A percentile compares a stretch with the other conserved stretches of the same genome.
Conservation (phyloP, 1,140 invertebrate genomes). For the Tetramorium alpestre region DNA sequence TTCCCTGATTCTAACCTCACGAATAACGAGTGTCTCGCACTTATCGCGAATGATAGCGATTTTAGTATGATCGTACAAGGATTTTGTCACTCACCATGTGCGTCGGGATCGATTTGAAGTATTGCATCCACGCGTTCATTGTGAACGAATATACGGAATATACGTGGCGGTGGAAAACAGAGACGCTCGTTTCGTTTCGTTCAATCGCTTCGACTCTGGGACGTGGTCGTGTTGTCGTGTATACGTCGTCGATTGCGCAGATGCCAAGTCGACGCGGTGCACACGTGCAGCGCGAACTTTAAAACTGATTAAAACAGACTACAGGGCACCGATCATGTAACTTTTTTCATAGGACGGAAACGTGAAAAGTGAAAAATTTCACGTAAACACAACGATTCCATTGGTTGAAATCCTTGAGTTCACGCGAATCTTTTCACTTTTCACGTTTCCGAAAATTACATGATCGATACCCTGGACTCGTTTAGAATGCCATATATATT, state of each 20-base stretch:
- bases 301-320: neutral
- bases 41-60: neutral
- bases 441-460: too few relatives aligned
- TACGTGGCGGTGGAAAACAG: neutral
- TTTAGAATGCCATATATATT: neutral
- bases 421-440: too few relatives aligned
- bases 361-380: too few relatives aligned
- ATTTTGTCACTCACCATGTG: constrained; percentile 86
- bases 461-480: neutral
- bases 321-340: too few relatives aligned
- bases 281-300: constrained; percentile 53
- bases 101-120: constrained; percentile 86
- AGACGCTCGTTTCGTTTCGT: neutral
- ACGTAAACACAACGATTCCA: too few relatives aligned
- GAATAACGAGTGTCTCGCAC: neutral
- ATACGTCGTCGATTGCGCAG: constrained; percentile 24
- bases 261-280: neutral
- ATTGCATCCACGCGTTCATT: constrained; percentile 78
- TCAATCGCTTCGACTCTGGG: neutral
- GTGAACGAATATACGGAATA: constrained; percentile 51
- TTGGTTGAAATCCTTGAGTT: too few relatives aligned
- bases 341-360: too few relatives aligned
- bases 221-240: neutral
- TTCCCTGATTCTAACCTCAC: constrained; percentile 48
- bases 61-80: neutral